These are phyloP conservation scores for Schrankia costaestrigalis DNA, from an alignment of 2,888 invertebrate genomes.

Conservation along the genomic window DNA sequence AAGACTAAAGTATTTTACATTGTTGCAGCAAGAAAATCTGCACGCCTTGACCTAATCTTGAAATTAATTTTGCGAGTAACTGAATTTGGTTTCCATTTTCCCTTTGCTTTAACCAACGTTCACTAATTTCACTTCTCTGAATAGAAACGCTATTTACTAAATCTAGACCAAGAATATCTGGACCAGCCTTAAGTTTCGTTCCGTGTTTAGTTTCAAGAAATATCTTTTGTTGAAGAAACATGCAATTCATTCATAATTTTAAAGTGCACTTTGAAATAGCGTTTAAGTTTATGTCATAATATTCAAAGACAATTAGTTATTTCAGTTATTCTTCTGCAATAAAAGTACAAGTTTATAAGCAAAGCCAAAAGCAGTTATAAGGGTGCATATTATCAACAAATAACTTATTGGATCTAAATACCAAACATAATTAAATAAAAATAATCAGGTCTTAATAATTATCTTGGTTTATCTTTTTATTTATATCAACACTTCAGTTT, in stretches of 20 bases:
- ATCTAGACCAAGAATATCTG: slow-evolving; percentile 11
- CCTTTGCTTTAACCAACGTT: slow-evolving; percentile 6
- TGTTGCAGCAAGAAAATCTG: background rate
- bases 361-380: background rate
- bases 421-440: too few species aligned
- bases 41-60: background rate
- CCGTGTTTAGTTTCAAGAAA: slow-evolving; percentile 17
- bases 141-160: slow-evolving; percentile 13
- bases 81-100: slow-evolving; percentile 3
- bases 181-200: slow-evolving; percentile 7
- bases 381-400: background rate
- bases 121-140: slow-evolving; percentile 6
- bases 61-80: background rate
- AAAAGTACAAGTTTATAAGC: background rate
- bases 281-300: background rate
- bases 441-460: too few species aligned
- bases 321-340: too few species aligned
- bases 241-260: slow-evolving; percentile 21
- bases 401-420: background rate
- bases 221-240: slow-evolving; percentile 15
- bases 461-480: too few species aligned
- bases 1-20: background rate
- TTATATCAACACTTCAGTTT: too few species aligned
- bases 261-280: slow-evolving; percentile 9
- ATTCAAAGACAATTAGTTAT: too few species aligned